phyloP scores from a whole-genome alignment of 2,113 vertebrate genomes.

The Gymnogyps californianus region DNA sequence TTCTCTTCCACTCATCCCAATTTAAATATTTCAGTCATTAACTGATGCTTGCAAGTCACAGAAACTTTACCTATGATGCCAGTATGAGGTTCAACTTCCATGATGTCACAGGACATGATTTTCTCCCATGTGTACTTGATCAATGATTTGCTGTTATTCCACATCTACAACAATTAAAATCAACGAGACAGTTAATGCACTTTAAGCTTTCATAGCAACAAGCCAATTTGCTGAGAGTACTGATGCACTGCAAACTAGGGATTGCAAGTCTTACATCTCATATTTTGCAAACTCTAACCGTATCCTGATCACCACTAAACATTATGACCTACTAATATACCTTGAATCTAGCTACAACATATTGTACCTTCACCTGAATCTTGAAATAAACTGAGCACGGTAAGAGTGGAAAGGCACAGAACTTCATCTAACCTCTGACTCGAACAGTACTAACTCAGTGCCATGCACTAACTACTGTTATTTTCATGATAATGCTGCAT shows the following conservation, averaged over 20 bases:
- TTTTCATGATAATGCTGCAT: background rate
- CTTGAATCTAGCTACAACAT: background rate
- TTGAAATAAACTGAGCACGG: background rate
- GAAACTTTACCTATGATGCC: slow-evolving; percentile 79
- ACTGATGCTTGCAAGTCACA: background rate
- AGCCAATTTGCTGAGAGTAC: background rate
- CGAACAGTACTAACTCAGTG: background rate
- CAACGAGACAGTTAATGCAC: background rate
- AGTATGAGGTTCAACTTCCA: slow-evolving; percentile 82
- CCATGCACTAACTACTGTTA: background rate
- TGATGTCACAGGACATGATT: slow-evolving; percentile 64
- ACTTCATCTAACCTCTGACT: background rate
- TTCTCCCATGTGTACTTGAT: slow-evolving; percentile 85
- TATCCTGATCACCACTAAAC: background rate
- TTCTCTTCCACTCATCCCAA: background rate
- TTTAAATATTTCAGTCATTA: background rate
- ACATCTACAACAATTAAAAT: slow-evolving; percentile 81
- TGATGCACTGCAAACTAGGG: background rate
- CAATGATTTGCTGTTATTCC: slow-evolving; percentile 87
- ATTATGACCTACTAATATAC: background rate
- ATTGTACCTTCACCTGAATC: background rate
- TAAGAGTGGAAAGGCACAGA: background rate
- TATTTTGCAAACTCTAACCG: background rate
- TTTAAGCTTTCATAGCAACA: background rate
- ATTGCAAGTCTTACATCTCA: background rate